These are phyloP conservation scores for Cephus cinctus DNA, from an alignment of 1,140 invertebrate species.

Conservation along the genomic window DNA sequence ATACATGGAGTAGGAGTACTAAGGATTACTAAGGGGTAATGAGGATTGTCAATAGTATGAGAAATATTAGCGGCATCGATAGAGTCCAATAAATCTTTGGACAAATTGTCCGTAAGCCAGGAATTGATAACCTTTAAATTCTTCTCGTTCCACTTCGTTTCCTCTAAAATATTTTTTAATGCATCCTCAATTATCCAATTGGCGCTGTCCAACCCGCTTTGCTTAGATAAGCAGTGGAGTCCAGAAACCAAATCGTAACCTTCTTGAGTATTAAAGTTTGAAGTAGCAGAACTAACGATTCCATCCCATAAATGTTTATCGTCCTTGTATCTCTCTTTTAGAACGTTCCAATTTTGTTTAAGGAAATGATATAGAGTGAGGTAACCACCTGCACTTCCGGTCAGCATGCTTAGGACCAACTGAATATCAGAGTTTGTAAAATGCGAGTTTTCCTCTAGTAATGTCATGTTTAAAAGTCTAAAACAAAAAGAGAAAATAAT, in stretches of 20 bases:
- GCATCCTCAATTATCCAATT: slow-evolving; percentile 67
- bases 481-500: slow-evolving; percentile 15
- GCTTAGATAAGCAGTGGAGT: slow-evolving; percentile 58
- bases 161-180: slow-evolving; percentile 66
- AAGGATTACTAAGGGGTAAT: too few species aligned
- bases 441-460: slow-evolving; percentile 65
- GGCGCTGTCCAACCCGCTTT: slow-evolving; percentile 65
- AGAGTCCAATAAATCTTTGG: neutral
- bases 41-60: neutral
- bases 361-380: slow-evolving; percentile 70
- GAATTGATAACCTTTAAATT: slow-evolving; percentile 69
- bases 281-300: slow-evolving; percentile 68
- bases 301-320: slow-evolving; percentile 72
- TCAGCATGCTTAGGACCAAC: slow-evolving; percentile 70
- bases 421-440: slow-evolving; percentile 73
- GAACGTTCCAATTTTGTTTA: slow-evolving; percentile 62
- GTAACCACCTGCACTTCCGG: slow-evolving; percentile 65
- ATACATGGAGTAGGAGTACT: too few species aligned
- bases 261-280: slow-evolving; percentile 68
- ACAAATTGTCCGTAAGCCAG: slow-evolving; percentile 64
- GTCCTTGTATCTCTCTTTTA: slow-evolving; percentile 65
- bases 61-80: neutral
- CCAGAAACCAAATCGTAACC: slow-evolving; percentile 67
- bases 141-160: slow-evolving; percentile 67
- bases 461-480: slow-evolving; percentile 65